Evolutionary conservation across 1,140 invertebrate genomes (phyloP), one percentile per base, ranked within the genome.

Genomic region (Lepidurus apus): DNA sequence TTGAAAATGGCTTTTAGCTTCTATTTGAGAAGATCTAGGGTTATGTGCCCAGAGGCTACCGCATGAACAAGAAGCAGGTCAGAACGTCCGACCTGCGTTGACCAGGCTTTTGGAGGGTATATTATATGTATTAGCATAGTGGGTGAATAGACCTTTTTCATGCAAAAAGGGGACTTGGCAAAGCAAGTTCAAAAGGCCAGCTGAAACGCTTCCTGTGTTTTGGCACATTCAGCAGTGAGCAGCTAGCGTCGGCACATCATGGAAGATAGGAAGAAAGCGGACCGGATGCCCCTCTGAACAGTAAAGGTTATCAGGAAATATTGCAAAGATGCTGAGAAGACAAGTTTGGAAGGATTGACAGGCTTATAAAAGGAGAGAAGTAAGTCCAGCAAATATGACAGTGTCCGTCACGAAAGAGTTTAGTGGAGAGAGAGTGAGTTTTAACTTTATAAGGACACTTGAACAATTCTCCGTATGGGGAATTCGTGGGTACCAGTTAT

Each of bases 401-500:
- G 53, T 65, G 53, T 65, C 53, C 53, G 53, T 65, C 13, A 13
- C n/a, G 0, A 65, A 65, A 65, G 4, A 65, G 53, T 65, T 65
- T 4, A n/a, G 53, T 65, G 21, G 53, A 65, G 47, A n/a, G 47
- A 0, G 21, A n/a, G 17, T 65, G 17, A n/a, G 17, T 7, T 21
- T 65, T 65, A 7, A 21, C 17, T 21, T 65, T 21, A 13, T 21
- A 21, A 65, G 53, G 53, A 65, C 53, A 65, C 53, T 65, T 21
- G 21, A 65, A 65, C 4, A 13, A 13, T 11, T 17, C 21, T 21
- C 53, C 53, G 17, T 65, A 65, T 65, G 53, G 53, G 53, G 13
- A 65, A 65, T 65, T 65, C 53, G 53, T 65, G 53, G 53, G 53
- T 65, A 65, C 53, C 53, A 65, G n/a, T 65, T 65, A 65, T 65